Base-by-base conservation (phyloP, 2,888 invertebrate genomes). In the Balanococcus diminutus region DNA sequence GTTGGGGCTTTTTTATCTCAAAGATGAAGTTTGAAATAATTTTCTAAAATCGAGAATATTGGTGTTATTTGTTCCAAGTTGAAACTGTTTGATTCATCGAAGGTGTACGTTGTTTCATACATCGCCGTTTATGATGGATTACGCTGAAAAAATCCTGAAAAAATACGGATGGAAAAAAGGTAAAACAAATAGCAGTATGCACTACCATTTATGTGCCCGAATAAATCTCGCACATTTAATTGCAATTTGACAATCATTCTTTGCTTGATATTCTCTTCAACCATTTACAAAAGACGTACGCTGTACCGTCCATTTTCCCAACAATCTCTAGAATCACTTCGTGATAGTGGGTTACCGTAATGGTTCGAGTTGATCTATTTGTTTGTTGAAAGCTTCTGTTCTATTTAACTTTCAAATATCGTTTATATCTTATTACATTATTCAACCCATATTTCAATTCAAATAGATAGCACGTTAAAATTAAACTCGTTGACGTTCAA, bases 111-210 rank as follows among this genome's bases (percentile, higher is more conserved):
- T 83, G 25, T 25, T 83, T 32, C 25, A 11, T 51, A 19, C 22
- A 28, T 67, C 75, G 19, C n/a, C 31, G 4, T 8, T 19, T 1
- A 87, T 32, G 61, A 87, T 87, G 87, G 86, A 86, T 42, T 87
- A 87, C 84, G 87, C 86, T 83, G 87, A 87, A 86, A 86, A 67
- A 51, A 87, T 87, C 72, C 83, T 87, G 82, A 84, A 85, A 84
- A 87, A 87, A 83, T 87, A 87, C 87, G 87, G 87, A 56, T 87
- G 87, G 87, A 82, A 86, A 36, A 56, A 84, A 87, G 87, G 87
- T 87, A 87, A 87, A 67, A 56, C 79, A 14, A 86, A 86, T 67
- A 28, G 36, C 51, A 42, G 32, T 42, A 46, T 82, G 4, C 51
- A 19, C n/a, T 82, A 46, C 32, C n/a, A 82, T 42, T 82, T 46